Percentiles rank a stretch among this genome's conserved stretches.
These are phyloP conservation scores for Ormyrus nitidulus DNA, from an alignment of 2,888 invertebrate genomes.

Conservation along the genomic window DNA sequence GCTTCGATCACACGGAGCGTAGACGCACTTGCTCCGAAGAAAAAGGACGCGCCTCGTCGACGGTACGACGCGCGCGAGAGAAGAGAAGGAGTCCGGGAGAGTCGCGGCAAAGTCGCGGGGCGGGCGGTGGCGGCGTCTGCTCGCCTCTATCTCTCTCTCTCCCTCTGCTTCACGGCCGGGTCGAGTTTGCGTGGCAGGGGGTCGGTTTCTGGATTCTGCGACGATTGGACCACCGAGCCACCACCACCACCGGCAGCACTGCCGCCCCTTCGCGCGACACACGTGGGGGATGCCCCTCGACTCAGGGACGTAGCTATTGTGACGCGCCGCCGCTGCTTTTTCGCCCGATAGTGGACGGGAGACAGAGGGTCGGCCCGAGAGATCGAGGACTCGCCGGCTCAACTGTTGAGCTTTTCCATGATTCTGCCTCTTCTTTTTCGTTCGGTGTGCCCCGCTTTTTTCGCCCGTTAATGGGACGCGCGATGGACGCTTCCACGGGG, in stretches of 20 bases:
- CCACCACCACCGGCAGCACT: constrained; percentile 55
- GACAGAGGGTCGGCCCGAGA: neutral
- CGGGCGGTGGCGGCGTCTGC: constrained; percentile 35
- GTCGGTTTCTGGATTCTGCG: constrained; percentile 73
- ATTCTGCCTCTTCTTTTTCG: neutral
- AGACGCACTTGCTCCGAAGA: neutral
- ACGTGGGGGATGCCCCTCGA: constrained; percentile 50
- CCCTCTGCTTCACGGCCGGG: neutral
- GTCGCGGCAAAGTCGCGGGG: constrained; percentile 29
- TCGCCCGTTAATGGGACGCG: too few species aligned
- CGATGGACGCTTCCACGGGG: too few species aligned
- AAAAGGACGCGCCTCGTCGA: constrained; percentile 14
- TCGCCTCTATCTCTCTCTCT: constrained; percentile 35
- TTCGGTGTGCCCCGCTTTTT: too few species aligned
- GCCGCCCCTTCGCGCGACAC: neutral
- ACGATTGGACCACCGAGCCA: constrained; percentile 74
- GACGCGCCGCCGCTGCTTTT: neutral
- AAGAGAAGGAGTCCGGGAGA: constrained; percentile 30
- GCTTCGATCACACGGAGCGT: too few species aligned
- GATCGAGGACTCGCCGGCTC: neutral
- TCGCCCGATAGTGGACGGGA: neutral
- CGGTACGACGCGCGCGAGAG: constrained; percentile 11
- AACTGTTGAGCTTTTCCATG: constrained; percentile 53
- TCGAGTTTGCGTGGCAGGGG: constrained; percentile 72
- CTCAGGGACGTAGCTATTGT: constrained; percentile 30